phyloP scores from a whole-genome alignment of 2,113 vertebrate species.

The Spea multiplicata region DNA sequence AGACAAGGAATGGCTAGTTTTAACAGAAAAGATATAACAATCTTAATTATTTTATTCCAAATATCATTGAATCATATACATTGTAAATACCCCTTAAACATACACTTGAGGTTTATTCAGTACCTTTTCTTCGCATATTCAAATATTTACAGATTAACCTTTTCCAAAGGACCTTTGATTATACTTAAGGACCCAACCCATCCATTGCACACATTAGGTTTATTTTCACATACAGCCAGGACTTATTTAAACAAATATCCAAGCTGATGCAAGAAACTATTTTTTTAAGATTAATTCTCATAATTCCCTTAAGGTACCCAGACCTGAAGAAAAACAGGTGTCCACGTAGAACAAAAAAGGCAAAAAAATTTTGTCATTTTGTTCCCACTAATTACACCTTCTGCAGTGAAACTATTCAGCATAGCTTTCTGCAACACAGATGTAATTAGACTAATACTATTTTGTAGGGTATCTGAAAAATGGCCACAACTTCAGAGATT shows the following conservation, averaged over 20 bases:
- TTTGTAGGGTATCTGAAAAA: not conserved
- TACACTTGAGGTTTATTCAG: not conserved
- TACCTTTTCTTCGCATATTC: not conserved
- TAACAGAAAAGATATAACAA: not conserved
- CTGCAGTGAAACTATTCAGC: not conserved
- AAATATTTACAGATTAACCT: conserved; percentile 1
- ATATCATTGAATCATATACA: not conserved
- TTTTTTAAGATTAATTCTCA: conserved; percentile 4
- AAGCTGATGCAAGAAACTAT: conserved; percentile 6
- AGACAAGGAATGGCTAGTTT: too few species aligned
- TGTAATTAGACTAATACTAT: not conserved
- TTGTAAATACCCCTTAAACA: not conserved
- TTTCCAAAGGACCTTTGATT: conserved; percentile 17
- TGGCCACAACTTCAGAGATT: not conserved
- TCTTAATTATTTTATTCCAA: not conserved
- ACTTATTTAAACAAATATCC: conserved; percentile 6
- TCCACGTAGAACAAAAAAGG: not conserved
- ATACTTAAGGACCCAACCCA: not conserved
- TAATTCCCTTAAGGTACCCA: conserved; percentile 26
- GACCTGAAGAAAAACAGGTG: conserved; percentile 27
- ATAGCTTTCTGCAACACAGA: not conserved
- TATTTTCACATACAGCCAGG: conserved; percentile 13
- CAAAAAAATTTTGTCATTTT: not conserved
- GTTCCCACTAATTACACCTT: not conserved
- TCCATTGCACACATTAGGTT: conserved; percentile 20